Conservation (phyloP, 2,797 vertebrate genomes). For the Limosa lapponica region DNA sequence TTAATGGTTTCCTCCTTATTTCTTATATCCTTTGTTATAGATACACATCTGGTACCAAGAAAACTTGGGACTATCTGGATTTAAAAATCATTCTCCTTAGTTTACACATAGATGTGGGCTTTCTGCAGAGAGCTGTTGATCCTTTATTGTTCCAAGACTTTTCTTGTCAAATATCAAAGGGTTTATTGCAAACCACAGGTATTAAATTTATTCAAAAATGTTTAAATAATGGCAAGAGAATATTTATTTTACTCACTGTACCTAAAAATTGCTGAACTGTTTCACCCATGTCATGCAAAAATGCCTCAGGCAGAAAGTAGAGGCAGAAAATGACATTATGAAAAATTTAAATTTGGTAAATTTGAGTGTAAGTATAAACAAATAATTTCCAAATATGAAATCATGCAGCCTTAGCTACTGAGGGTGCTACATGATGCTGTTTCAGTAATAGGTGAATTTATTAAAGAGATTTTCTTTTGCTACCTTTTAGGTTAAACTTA, state of each 20-base stretch:
- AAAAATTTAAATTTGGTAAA: background rate
- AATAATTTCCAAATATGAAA: background rate
- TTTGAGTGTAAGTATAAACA: background rate
- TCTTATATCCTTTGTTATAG: background rate
- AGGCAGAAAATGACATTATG: background rate
- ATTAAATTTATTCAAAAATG: constrained; percentile 9
- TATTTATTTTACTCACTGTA: background rate
- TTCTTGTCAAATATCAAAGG: constrained; percentile 32
- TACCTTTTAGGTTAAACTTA: background rate
- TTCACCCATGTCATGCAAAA: background rate
- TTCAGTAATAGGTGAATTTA: background rate
- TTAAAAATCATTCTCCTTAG: background rate
- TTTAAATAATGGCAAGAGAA: background rate
- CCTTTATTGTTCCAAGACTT: background rate
- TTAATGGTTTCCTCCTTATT: background rate
- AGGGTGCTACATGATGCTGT: background rate
- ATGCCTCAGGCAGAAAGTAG: background rate
- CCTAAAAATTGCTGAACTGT: background rate
- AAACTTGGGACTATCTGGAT: background rate
- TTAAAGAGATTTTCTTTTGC: background rate
- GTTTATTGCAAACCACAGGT: background rate
- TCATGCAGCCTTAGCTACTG: background rate
- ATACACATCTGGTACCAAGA: background rate
- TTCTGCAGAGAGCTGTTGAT: background rate
- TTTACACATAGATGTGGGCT: background rate